phyloP scores from a whole-genome alignment of 2,113 vertebrate genomes.

The Barnardius zonarius region DNA sequence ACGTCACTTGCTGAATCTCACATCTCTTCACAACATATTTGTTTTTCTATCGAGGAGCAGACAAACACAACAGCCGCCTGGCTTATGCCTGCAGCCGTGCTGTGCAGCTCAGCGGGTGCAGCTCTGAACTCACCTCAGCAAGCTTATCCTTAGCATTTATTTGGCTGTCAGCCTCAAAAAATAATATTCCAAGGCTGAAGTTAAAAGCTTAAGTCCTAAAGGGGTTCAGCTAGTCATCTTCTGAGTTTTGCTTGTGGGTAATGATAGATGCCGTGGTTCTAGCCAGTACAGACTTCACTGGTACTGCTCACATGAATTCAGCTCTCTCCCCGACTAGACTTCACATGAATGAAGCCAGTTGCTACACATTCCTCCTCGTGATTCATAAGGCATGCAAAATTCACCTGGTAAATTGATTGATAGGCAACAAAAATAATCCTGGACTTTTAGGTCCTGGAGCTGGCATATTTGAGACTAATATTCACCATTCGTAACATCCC shows the following conservation, averaged over 20 bases:
- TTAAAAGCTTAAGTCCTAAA: not conserved
- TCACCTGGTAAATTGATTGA: not conserved
- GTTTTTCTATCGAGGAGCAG: not conserved
- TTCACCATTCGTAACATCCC: not conserved
- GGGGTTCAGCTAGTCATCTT: not conserved
- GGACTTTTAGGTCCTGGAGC: not conserved
- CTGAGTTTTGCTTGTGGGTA: not conserved
- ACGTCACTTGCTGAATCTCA: not conserved
- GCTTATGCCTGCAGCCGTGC: not conserved
- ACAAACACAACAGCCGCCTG: not conserved
- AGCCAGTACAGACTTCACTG: not conserved
- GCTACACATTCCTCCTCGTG: not conserved
- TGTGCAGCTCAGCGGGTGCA: not conserved
- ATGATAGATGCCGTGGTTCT: rapidly evolving
- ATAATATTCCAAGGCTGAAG: not conserved
- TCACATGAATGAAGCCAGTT: not conserved
- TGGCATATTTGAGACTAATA: not conserved
- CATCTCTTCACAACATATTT: not conserved
- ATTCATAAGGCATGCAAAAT: not conserved
- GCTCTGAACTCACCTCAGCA: not conserved
- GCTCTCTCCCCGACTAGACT: not conserved
- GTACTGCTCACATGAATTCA: rapidly evolving
- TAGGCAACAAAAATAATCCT: not conserved
- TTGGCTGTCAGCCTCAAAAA: not conserved
- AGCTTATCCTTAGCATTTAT: not conserved